phyloP scores from a whole-genome alignment of 2,113 vertebrate genomes.

The Istiophorus platypterus region DNA sequence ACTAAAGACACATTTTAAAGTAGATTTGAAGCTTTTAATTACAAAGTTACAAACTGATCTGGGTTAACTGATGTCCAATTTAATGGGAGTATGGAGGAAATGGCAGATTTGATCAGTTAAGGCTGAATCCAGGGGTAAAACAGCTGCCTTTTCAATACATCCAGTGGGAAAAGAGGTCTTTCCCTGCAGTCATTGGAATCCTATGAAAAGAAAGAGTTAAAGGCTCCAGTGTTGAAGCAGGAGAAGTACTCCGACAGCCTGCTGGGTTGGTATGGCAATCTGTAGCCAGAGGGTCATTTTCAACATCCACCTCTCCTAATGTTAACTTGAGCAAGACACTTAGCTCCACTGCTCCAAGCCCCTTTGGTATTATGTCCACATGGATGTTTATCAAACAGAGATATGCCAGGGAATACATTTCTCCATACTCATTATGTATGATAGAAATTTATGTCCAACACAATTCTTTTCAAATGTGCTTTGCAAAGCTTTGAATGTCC shows the following conservation, averaged over 20 bases:
- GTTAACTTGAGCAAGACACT: slow-evolving; percentile 22
- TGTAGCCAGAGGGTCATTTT: slow-evolving; percentile 23
- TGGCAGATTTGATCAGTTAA: neutral
- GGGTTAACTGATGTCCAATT: neutral
- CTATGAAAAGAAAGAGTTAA: neutral
- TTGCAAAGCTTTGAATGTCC: neutral
- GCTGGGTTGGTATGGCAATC: neutral
- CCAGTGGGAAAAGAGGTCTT: neutral
- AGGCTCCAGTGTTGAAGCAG: neutral
- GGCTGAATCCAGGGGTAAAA: neutral
- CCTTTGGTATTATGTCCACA: neutral
- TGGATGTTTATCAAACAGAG: slow-evolving; percentile 17
- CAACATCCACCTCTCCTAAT: slow-evolving; percentile 12
- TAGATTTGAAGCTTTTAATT: neutral
- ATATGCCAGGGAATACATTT: neutral
- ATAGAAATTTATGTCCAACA: neutral
- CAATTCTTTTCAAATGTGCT: neutral
- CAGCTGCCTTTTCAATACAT: neutral
- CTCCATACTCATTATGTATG: neutral
- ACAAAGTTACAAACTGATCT: neutral
- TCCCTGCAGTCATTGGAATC: neutral
- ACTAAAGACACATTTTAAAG: neutral
- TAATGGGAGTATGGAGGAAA: neutral
- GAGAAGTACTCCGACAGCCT: neutral
- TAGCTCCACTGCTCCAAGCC: slow-evolving; percentile 1